Evolutionary conservation across 1,140 invertebrate species (phyloP).

Genomic region (Drosophila sucinea): DNA sequence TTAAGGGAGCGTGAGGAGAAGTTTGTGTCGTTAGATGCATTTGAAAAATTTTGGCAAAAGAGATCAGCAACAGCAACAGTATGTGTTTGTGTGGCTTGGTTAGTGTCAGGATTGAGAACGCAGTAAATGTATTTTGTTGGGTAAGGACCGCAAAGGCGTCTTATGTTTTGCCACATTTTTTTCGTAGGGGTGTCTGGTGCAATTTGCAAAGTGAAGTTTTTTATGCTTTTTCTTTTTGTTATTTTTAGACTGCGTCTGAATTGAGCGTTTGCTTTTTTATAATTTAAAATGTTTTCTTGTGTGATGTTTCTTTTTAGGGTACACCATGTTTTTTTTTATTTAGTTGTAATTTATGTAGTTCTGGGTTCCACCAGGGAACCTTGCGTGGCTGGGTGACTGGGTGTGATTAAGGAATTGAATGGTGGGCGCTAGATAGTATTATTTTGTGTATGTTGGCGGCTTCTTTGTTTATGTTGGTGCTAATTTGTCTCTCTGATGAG

Average conservation of each 20-base stretch:
- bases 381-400: conserved; percentile 17
- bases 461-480: conserved; percentile 17
- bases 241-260: not conserved
- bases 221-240: not conserved
- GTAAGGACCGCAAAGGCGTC: not conserved
- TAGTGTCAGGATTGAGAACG: no score
- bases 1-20: not conserved
- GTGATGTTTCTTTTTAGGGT: conserved; percentile 15
- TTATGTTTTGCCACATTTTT: not conserved
- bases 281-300: not conserved
- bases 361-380: conserved; percentile 4
- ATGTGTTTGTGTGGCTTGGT: no score
- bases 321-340: not conserved
- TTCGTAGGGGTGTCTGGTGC: not conserved
- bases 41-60: not conserved
- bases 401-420: conserved; percentile 18
- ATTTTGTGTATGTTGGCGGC: conserved; percentile 29
- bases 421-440: conserved; percentile 14
- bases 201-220: no score
- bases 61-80: no score
- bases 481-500: conserved; percentile 6
- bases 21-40: not conserved
- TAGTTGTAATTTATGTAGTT: not conserved
- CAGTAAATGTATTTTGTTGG: not conserved
- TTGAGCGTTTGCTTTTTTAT: no score